Base-by-base conservation (phyloP, 2,797 vertebrate genomes). In the Cyprinella venusta region DNA sequence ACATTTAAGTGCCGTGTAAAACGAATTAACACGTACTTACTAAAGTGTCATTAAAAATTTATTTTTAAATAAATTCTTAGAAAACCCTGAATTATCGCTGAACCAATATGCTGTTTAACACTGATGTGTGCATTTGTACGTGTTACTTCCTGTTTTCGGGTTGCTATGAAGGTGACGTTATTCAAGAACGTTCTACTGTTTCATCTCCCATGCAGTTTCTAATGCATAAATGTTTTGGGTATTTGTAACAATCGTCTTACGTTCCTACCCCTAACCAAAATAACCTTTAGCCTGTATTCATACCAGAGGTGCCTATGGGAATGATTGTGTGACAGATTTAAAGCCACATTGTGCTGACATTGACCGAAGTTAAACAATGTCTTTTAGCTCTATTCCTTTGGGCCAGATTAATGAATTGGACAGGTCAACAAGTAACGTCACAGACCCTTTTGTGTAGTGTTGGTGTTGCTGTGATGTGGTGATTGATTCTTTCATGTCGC, bases 281-380 rank as follows among this genome's bases (percentile, higher is more conserved):
- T 72, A 76, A 68, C 63, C 67, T 26, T 67, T 45, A 30, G 12
- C 71, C n/a, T 79, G 13, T 16, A 63, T 69, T 65, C 19, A 70
- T 45, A 84, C 42, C 16, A 54, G 19, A 68, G 36, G 45, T 33
- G 72, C 61, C 26, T 7, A 40, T 19, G 54, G 76, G 75, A 65
- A 13, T 16, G 12, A 56, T 26, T 24, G 24, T 21, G 30, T 56
- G 85, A 86, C 76, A 86, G 80, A 86, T 86, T 86, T 83, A 86
- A 74, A 63, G 64, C 21, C 2, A 15, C n/a, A 12, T 54, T 79
- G 10, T 0, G 8, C 42, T 68, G 40, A 40, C 33, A 40, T 79
- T 54, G 65, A 45, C 26, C 18, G 65, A 61, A 40, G 70, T 79
- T 82, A 56, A 19, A 68, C 21, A 79, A 67, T 65, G 26, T 61